Evolutionary conservation across 2,113 vertebrate genomes (phyloP).

Genomic region (Oostethus manadensis): DNA sequence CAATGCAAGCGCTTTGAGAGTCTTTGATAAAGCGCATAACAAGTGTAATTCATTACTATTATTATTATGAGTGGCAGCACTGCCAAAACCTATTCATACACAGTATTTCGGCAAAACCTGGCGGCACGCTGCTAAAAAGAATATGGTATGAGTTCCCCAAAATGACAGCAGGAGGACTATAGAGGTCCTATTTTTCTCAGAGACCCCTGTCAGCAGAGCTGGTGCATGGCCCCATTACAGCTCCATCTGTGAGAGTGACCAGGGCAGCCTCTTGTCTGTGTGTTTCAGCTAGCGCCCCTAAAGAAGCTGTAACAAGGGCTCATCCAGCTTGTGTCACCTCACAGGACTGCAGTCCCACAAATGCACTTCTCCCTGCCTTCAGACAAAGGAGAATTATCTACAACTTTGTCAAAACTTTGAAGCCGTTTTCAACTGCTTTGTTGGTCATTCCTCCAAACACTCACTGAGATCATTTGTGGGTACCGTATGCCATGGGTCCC

Average conservation of each 20-base stretch:
- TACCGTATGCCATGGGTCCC: too few relatives aligned
- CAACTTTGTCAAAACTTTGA: constrained; percentile 46
- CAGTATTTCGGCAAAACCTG: constrained; percentile 23
- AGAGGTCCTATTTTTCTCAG: constrained; percentile 23
- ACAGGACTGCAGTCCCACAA: constrained; percentile 20
- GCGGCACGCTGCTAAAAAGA: constrained; percentile 10
- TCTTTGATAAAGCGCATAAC: too few relatives aligned
- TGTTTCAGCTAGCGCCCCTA: constrained; percentile 26
- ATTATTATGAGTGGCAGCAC: constrained; percentile 10
- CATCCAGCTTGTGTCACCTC: constrained; percentile 26
- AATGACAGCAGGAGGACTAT: constrained; percentile 36
- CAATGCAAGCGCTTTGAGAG: too few relatives aligned
- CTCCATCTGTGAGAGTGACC: constrained; percentile 38
- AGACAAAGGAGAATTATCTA: constrained; percentile 41
- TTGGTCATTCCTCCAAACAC: constrained; percentile 41
- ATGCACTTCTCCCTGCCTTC: constrained; percentile 4
- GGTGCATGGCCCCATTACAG: constrained; percentile 45
- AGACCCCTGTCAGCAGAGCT: constrained; percentile 30
- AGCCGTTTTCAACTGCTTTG: constrained; percentile 27
- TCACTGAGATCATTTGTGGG: constrained; percentile 28
- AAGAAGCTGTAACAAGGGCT: constrained; percentile 35
- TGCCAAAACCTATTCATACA: too few relatives aligned
- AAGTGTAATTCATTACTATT: too few relatives aligned
- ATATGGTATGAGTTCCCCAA: constrained; percentile 22
- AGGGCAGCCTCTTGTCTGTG: constrained; percentile 40